A percentile compares a stretch with the other conserved stretches of the same genome.
These are phyloP conservation scores for Chaetops frenatus DNA, from an alignment of 2,113 vertebrate genomes.

Conservation along the genomic window DNA sequence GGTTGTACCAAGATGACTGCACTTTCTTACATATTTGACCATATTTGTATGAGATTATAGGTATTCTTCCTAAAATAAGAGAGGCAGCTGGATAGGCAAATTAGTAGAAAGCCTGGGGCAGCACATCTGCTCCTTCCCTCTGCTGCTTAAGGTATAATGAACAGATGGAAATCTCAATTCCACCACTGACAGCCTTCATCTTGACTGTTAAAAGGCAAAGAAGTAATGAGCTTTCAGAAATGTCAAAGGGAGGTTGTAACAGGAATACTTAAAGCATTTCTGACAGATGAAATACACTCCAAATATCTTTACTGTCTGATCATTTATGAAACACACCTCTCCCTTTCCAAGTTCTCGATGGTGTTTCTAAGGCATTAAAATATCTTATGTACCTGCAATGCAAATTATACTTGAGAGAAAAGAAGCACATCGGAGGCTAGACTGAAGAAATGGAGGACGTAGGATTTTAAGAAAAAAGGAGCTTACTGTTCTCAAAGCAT, in stretches of 20 bases:
- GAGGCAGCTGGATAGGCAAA: background rate
- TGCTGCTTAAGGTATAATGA: background rate
- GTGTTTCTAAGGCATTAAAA: background rate
- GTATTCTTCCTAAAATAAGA: background rate
- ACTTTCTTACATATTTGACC: background rate
- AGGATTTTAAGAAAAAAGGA: background rate
- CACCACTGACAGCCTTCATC: background rate
- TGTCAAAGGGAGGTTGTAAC: background rate
- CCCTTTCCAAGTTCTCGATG: background rate
- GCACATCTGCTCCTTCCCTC: conserved; percentile 5
- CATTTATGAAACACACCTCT: background rate
- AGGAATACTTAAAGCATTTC: background rate
- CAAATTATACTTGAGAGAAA: background rate
- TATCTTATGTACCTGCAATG: background rate
- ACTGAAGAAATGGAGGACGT: background rate
- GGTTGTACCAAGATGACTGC: background rate
- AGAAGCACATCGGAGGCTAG: background rate
- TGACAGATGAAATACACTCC: background rate
- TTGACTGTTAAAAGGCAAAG: background rate
- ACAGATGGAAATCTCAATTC: conserved; percentile 12
- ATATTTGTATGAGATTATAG: background rate
- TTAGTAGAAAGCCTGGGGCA: background rate
- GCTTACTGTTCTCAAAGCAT: background rate
- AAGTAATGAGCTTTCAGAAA: background rate
- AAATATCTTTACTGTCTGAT: background rate